Conservation (phyloP, 2,113 vertebrate genomes). For the Xiphias gladius region DNA sequence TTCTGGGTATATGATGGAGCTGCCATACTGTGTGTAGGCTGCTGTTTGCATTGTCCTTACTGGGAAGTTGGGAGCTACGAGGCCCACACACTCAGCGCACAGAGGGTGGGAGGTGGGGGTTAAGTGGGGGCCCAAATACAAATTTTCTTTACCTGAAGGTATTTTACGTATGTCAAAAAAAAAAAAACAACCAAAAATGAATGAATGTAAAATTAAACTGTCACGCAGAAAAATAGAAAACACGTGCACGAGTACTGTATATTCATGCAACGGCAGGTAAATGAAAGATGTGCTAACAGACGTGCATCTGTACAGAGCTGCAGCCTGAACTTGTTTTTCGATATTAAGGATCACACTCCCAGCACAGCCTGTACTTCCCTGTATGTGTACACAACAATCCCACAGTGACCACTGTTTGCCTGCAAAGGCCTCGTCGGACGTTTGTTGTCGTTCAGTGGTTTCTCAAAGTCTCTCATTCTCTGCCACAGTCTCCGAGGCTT, state of each 20-base stretch:
- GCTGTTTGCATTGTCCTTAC: too few species aligned
- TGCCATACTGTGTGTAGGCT: too few species aligned
- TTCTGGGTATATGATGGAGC: too few species aligned
- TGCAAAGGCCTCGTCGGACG: constrained; percentile 18
- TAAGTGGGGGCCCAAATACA: too few species aligned
- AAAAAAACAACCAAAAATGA: neutral
- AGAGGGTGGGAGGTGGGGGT: too few species aligned
- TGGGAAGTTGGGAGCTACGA: too few species aligned
- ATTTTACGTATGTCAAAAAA: too few species aligned
- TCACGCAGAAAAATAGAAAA: neutral
- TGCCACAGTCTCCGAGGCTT: constrained; percentile 28
- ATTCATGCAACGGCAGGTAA: neutral
- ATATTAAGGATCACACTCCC: constrained; percentile 14
- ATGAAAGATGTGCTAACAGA: neutral
- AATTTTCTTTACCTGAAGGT: too few species aligned
- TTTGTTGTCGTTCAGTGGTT: constrained; percentile 63
- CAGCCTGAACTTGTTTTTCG: constrained; percentile 3
- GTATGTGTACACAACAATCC: constrained; percentile 45
- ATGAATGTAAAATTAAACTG: neutral
- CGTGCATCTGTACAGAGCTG: neutral
- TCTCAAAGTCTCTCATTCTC: constrained; percentile 54
- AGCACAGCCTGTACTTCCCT: neutral
- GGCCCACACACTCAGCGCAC: too few species aligned
- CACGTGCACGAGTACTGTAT: neutral
- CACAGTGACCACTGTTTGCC: constrained; percentile 66